A percentile compares a stretch with the other conserved stretches of the same genome.
Conservation (phyloP, 2,797 vertebrate genomes). For the Tokudaia tokunoshimensis region DNA sequence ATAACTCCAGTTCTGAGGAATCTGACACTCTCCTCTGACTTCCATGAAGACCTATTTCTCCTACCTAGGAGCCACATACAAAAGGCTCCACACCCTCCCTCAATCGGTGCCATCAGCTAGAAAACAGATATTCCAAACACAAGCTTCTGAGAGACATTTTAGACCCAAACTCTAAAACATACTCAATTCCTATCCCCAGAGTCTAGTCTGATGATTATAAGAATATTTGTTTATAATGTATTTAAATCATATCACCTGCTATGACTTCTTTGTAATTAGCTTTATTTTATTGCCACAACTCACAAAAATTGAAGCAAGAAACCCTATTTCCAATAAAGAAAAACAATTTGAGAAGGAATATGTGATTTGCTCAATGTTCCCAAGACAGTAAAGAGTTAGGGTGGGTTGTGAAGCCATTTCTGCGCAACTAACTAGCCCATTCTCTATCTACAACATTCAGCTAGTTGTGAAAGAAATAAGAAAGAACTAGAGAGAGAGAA, state of each 20-base stretch:
- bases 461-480: not conserved
- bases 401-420: not conserved
- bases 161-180: not conserved
- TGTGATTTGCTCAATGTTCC: not conserved
- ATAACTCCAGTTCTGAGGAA: not conserved
- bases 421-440: not conserved
- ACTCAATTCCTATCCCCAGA: not conserved
- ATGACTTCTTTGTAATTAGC: not conserved
- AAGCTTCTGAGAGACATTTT: not conserved
- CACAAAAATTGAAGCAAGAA: slow-evolving; percentile 4
- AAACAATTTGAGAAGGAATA: not conserved
- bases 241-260: not conserved
- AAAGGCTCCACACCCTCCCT: not conserved
- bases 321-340: not conserved
- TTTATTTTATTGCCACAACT: not conserved
- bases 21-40: not conserved
- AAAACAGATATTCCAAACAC: not conserved
- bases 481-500: not conserved
- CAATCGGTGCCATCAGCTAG: not conserved
- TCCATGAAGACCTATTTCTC: not conserved
- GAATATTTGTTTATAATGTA: not conserved
- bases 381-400: not conserved
- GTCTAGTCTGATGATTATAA: not conserved
- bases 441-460: not conserved
- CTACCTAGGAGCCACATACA: not conserved